phyloP scores from a whole-genome alignment of 2,888 invertebrate species.

The Aphrophora alni region DNA sequence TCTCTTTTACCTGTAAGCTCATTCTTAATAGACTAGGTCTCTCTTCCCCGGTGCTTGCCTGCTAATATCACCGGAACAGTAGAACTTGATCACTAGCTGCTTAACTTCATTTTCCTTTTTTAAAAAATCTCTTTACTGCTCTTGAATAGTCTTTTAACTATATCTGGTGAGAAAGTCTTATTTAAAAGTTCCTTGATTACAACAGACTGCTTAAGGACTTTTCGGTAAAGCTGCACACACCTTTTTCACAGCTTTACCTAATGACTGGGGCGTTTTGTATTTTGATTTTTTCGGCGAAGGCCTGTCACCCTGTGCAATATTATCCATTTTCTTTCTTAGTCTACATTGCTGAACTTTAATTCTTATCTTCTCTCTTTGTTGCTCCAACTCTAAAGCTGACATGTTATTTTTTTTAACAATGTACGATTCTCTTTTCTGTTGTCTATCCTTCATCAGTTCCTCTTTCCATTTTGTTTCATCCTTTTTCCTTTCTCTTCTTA shows the following conservation, averaged over 20 bases:
- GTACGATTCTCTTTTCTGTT: background rate
- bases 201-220: background rate
- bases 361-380: background rate
- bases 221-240: background rate
- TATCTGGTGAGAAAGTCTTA: background rate
- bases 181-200: background rate
- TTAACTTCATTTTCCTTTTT: background rate
- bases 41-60: conserved; percentile 9
- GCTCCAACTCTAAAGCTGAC: background rate
- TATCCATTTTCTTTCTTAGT: background rate
- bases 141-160: background rate
- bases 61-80: background rate
- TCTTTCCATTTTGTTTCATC: background rate
- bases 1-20: conserved; percentile 4
- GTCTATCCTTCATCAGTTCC: background rate
- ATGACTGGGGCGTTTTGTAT: background rate
- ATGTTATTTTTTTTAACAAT: background rate
- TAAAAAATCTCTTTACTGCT: background rate
- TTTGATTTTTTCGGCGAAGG: background rate
- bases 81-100: background rate
- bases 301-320: background rate
- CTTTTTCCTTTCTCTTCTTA: background rate
- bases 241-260: background rate
- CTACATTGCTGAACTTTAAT: background rate
- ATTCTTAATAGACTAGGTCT: conserved; percentile 8